Evolutionary conservation across 2,888 invertebrate species (phyloP), one percentile per base, ranked within the genome.

Genomic region (Drosophila maculinotata): DNA sequence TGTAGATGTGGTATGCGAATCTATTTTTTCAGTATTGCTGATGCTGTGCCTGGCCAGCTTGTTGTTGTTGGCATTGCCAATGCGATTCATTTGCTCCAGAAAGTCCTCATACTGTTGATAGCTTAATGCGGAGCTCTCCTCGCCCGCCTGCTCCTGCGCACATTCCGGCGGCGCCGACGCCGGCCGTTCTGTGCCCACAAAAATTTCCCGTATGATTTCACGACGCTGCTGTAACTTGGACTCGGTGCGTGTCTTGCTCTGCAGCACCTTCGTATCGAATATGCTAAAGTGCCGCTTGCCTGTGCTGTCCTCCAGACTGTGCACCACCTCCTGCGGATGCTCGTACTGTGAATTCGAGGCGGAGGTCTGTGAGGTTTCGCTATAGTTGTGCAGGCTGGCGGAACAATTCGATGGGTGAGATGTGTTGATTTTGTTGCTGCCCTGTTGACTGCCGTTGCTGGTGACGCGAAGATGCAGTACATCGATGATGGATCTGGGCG

Each of bases 201-300:
- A 96, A 2, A 96, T 96, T 91, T 96, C 96, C 76, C 95, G 94
- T 38, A 96, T 96, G 2, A 95, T 95, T 36, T 95, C 95, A 80
- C 95, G 93, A 86, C 95, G 95, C 90, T 96, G 95, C 74, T 94
- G 90, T 14, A 95, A 93, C 80, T 95, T 93, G 42, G 95, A 95
- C 89, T 96, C 95, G 28, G 95, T 95, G 80, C 96, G 93, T 14
- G 96, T 96, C 80, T 96, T 93, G 41, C 95, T 94, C 87, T 95
- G 94, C 62, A 96, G 88, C 45, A 96, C 94, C 28, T 95, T 93
- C 0, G 96, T 94, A 26, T 95, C 93, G 83, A 96, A 95, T 30
- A 90, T 93, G 92, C 90, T 92, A 31, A 90, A 90, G 38, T 90
- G 89, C 0, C 90, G 72, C 41, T 83, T 87, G 41, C 87, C 88